Percentiles rank a stretch among this genome's conserved stretches.
Evolutionary conservation across 2,888 invertebrate genomes (phyloP).

Genomic region (Lithophane ornitopus): DNA sequence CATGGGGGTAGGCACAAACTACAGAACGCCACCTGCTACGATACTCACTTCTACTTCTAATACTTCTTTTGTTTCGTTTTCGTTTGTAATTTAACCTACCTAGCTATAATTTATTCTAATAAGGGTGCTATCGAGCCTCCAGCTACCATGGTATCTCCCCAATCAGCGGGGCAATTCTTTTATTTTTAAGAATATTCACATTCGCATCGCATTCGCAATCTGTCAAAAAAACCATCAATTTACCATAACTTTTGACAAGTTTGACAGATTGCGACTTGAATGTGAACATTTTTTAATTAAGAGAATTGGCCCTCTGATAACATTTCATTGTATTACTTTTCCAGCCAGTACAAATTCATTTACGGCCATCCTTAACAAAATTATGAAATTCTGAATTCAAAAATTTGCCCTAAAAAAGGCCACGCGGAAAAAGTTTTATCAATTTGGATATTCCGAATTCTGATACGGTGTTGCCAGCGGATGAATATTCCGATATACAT

Average conservation of each 20-base stretch:
- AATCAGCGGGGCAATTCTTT: no score
- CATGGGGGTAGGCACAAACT: not conserved
- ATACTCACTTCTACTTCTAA: not conserved
- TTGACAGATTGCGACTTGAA: no score
- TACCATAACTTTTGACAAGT: no score
- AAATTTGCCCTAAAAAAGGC: conserved; percentile 28
- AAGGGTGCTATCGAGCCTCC: not conserved
- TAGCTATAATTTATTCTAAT: not conserved
- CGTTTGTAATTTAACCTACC: not conserved
- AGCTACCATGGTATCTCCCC: not conserved
- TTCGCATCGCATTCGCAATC: no score
- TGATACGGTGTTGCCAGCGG: conserved; percentile 52
- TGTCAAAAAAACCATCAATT: no score
- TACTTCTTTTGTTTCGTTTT: not conserved
- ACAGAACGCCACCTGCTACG: not conserved
- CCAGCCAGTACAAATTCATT: conserved; percentile 1
- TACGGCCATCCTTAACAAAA: conserved; percentile 6
- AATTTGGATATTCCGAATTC: conserved; percentile 56
- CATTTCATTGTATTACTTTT: conserved; percentile 2
- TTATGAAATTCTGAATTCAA: conserved; percentile 34
- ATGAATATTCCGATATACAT: conserved; percentile 60
- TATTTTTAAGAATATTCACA: no score
- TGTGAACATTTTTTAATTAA: no score
- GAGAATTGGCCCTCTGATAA: not conserved
- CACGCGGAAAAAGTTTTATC: conserved; percentile 48